Base-by-base conservation (phyloP, 2,797 vertebrate species). In the Champsocephalus gunnari region DNA sequence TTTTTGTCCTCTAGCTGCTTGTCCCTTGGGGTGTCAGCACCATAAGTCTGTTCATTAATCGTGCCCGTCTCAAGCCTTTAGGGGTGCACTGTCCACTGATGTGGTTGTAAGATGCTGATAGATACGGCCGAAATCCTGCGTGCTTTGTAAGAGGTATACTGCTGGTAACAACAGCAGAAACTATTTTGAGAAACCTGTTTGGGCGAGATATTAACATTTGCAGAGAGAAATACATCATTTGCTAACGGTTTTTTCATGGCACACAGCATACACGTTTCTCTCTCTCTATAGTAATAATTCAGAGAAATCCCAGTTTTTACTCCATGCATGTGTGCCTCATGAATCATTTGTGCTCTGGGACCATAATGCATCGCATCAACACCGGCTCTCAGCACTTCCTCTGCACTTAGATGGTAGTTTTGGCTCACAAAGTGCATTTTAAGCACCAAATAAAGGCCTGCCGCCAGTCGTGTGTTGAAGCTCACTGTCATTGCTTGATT, bases 261-360 rank as follows among this genome's bases (percentile, higher is more conserved):
- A 4, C 71, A 53, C 53, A 11, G 32, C 45, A 84, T 73, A 41
- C 73, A 70, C 57, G 51, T 74, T 71, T 76, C 67, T 56, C 44
- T 44, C 71, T 68, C 44, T 67, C 32, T 71, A 21, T 75, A 79
- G 90, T 71, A 92, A 92, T 93, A 89, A 91, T 91, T 93, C 77
- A 90, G 73, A 74, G 73, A 84, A 92, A 91, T 91, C 77, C 76
- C 53, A 81, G 64, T 89, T 89, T 89, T 90, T 87, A 68, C 79
- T 85, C 64, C 53, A 89, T 87, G 84, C 85, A 88, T 81, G 65
- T 84, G 76, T 70, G 74, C 71, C 74, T 67, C 89, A 92, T 93
- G 79, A 93, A 93, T 93, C 84, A 92, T 93, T 92, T 90, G 87
- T 90, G 88, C 87, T 90, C 4, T 0, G 83, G 84, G 89, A 90